These are phyloP conservation scores for Drosophila sturtevanti DNA, from an alignment of 1,140 invertebrate species.

Conservation along the genomic window DNA sequence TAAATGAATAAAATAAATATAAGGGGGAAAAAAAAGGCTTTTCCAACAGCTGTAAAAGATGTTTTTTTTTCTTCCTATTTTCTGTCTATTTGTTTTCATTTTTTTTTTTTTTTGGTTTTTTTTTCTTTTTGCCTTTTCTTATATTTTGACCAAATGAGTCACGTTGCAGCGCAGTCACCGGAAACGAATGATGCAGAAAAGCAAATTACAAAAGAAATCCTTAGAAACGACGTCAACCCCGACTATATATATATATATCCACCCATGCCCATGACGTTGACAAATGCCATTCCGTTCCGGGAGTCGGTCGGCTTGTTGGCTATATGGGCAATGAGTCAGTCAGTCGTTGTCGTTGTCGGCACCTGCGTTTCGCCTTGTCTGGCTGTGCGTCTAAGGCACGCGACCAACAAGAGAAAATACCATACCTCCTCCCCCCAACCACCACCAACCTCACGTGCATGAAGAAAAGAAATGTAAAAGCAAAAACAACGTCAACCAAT, in stretches of 20 bases:
- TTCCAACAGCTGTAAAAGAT: conserved; percentile 20
- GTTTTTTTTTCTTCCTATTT: neutral
- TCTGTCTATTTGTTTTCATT: neutral
- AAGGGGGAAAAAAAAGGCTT: conserved; percentile 24
- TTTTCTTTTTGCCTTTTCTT: neutral
- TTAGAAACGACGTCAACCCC: conserved; percentile 48
- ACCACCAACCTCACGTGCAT: too few relatives aligned
- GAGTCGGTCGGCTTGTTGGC: conserved; percentile 8
- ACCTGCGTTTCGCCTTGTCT: conserved; percentile 45
- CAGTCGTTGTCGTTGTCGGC: conserved; percentile 40
- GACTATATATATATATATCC: too few relatives aligned
- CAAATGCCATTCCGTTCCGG: conserved; percentile 57
- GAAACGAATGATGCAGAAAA: conserved; percentile 78
- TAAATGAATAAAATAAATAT: conserved; percentile 12
- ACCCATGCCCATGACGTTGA: conserved; percentile 62
- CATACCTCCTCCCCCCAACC: too few relatives aligned
- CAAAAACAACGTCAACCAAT: neutral
- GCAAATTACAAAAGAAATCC: conserved; percentile 57
- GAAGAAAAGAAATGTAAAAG: too few relatives aligned
- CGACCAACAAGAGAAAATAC: conserved; percentile 29
- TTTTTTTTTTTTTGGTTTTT: neutral
- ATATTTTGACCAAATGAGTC: conserved; percentile 54
- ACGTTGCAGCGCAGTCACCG: conserved; percentile 64
- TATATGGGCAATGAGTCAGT: conserved; percentile 59
- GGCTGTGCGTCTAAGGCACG: conserved; percentile 47